phyloP scores from a whole-genome alignment of 2,888 invertebrate genomes.

The Lasioglossum morio region DNA sequence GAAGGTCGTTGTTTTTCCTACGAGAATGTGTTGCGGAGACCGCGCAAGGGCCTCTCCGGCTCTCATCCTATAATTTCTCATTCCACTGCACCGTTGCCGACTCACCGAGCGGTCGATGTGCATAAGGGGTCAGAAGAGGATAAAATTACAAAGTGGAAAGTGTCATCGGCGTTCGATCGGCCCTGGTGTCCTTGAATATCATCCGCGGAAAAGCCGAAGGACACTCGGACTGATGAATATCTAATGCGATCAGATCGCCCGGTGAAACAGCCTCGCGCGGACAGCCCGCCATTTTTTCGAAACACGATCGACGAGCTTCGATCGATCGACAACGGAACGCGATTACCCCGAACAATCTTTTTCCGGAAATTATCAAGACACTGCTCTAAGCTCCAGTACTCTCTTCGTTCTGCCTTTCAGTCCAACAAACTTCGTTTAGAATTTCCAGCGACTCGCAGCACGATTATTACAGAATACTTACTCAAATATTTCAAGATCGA shows the following conservation, averaged over 20 bases:
- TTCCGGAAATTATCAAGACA: no score
- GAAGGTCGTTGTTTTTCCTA: slow-evolving; percentile 66
- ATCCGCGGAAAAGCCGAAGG: slow-evolving; percentile 64
- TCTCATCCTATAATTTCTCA: slow-evolving; percentile 69
- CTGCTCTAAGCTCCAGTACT: no score
- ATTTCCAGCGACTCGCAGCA: no score
- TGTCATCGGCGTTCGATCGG: slow-evolving; percentile 74
- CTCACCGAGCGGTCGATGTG: slow-evolving; percentile 64
- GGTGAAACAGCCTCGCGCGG: neutral
- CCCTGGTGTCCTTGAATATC: slow-evolving; percentile 69
- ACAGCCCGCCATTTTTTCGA: neutral
- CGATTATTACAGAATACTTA: no score
- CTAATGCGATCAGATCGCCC: slow-evolving; percentile 15
- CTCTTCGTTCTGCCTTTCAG: no score
- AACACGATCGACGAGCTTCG: neutral
- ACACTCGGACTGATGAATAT: slow-evolving; percentile 59
- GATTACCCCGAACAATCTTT: no score
- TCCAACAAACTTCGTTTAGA: no score
- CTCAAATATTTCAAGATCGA: no score
- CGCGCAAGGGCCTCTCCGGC: slow-evolving; percentile 48
- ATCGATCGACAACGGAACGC: neutral
- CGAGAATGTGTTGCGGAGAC: slow-evolving; percentile 43
- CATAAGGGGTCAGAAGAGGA: slow-evolving; percentile 69
- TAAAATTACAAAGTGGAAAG: slow-evolving; percentile 73
- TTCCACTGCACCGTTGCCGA: slow-evolving; percentile 68